Base-by-base conservation (phyloP, 1,140 invertebrate genomes). In the Heliconius nattereri region DNA sequence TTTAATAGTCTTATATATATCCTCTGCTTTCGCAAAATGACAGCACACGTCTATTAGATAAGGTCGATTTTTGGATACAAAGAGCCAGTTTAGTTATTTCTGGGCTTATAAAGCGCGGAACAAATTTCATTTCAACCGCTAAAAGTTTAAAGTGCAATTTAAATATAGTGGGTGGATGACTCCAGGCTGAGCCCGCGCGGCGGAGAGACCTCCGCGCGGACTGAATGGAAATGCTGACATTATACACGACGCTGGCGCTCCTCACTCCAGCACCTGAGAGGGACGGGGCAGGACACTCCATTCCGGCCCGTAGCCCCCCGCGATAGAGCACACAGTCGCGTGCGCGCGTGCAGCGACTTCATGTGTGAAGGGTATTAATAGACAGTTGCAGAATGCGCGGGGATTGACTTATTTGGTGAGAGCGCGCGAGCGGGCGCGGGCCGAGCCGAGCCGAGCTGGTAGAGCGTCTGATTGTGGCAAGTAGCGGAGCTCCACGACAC, bases 101-200 rank as follows among this genome's bases (percentile, higher is more conserved):
- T 86, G 85, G 86, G 86, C 88, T 85, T 84, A 89, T 87, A 88
- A 85, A 89, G 85, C 83, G 78, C 85, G 84, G 86, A 91, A 91
- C 90, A 93, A 92, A 92, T 92, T 92, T 92, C 88, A 91, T 93
- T 89, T 90, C 84, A 91, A 89, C 90, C 85, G 86, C 87, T 89
- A 86, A 91, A 92, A 93, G 87, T 93, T 90, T 90, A 91, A 87
- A 92, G 90, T 92, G 90, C 90, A 92, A 89, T 89, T 90, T 91
- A 90, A 92, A 91, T 89, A 91, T 86, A 87, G 88, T 81, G 86
- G 83, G 86, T 78, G 84, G 81, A 16, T 5, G 40, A 74, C 75
- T 74, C 80, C 80, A 78, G 75, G 52, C 52, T 72, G 54, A 66
- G 37, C 45, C 37, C 29, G 52, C 49, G 70, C 26, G 26, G 71